Percentiles rank a stretch among this genome's conserved stretches.
phyloP scores from a whole-genome alignment of 2,888 invertebrate genomes.

The Tyria jacobaeae region DNA sequence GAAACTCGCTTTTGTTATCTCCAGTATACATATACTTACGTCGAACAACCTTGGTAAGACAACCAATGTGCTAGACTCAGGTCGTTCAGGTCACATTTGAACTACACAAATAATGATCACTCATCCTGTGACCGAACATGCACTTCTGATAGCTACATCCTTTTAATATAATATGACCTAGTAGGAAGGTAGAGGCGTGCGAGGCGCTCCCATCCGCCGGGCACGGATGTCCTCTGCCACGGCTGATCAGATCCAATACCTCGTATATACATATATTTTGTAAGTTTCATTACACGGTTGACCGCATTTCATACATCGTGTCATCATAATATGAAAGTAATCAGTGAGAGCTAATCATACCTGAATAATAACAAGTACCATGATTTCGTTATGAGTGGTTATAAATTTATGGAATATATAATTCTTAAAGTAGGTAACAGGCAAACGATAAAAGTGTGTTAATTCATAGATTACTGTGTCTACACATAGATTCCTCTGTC shows the following conservation, averaged over 20 bases:
- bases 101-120: constrained; percentile 4
- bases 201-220: constrained; percentile 42
- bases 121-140: constrained; percentile 7
- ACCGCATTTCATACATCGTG: constrained; percentile 1
- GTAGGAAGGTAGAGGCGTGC: constrained; percentile 13
- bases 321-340: background rate
- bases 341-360: background rate
- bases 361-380: background rate
- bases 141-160: constrained; percentile 20
- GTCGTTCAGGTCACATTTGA: background rate
- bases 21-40: background rate
- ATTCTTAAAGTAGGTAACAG: background rate
- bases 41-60: background rate
- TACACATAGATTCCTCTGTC: no score
- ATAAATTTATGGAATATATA: background rate
- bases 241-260: constrained; percentile 28
- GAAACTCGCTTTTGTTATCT: no score
- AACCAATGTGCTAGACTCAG: background rate
- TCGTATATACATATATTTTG: constrained; percentile 13
- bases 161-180: constrained; percentile 23
- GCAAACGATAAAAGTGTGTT: background rate
- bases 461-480: no score
- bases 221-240: constrained; percentile 38
- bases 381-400: background rate
- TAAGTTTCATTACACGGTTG: constrained; percentile 9